Evolutionary conservation across 2,113 vertebrate genomes (phyloP).

Genomic region (Leptosomus discolor): DNA sequence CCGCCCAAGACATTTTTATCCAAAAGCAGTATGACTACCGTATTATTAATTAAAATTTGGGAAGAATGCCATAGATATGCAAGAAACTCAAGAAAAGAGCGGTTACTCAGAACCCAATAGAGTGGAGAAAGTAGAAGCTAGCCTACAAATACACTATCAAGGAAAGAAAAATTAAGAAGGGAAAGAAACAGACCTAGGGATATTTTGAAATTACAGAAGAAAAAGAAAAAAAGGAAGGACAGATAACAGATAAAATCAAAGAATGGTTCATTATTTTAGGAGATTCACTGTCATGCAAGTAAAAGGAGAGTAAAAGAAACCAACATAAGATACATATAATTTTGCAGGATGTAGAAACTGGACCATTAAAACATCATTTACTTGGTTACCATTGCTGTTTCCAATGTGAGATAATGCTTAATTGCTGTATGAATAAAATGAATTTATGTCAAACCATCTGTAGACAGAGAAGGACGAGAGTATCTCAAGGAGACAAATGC

Average conservation of each 20-base stretch:
- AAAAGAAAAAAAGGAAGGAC: background rate
- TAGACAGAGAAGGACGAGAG: background rate
- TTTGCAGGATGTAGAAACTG: background rate
- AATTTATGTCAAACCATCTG: background rate
- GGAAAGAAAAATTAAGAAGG: background rate
- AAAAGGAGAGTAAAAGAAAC: background rate
- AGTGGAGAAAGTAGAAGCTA: background rate
- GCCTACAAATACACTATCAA: background rate
- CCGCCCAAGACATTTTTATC: background rate
- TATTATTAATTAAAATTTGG: background rate
- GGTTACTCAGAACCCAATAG: background rate
- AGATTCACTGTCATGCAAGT: background rate
- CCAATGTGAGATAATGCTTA: background rate
- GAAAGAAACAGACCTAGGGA: background rate
- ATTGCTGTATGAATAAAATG: background rate
- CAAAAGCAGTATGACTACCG: background rate
- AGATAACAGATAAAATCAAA: background rate
- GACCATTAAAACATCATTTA: background rate
- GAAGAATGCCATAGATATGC: background rate
- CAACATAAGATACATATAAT: accelerated
- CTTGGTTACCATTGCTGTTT: background rate
- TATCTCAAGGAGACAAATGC: background rate
- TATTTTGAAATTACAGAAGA: background rate
- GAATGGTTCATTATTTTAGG: background rate
- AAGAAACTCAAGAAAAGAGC: background rate